Evolutionary conservation across 2,113 vertebrate species (phyloP).

Genomic region (Eleginops maclovinus): DNA sequence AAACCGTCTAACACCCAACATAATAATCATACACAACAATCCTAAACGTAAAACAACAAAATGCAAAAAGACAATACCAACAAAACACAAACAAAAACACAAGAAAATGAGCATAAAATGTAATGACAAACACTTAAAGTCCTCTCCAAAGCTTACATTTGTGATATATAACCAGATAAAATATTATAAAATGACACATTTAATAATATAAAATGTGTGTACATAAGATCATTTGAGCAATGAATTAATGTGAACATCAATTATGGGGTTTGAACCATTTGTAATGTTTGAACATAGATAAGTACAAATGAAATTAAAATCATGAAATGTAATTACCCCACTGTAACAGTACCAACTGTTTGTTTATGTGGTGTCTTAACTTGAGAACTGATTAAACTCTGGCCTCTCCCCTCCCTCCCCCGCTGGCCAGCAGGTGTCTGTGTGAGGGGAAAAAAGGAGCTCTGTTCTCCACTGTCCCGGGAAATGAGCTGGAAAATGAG

Average conservation of each 20-base stretch:
- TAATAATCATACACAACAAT: too few relatives aligned
- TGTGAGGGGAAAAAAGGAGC: slow-evolving; percentile 67
- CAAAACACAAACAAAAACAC: background rate
- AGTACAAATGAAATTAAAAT: background rate
- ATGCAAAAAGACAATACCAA: background rate
- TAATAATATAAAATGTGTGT: background rate
- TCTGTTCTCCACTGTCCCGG: slow-evolving; percentile 79
- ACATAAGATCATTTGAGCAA: background rate
- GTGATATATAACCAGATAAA: background rate
- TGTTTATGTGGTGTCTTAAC: slow-evolving; percentile 45
- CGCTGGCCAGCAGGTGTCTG: slow-evolving; percentile 81
- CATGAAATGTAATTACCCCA: background rate
- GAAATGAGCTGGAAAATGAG: slow-evolving; percentile 88
- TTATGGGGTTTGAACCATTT: too few relatives aligned
- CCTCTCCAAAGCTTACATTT: background rate
- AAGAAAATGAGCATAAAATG: background rate
- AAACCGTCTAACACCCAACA: too few relatives aligned
- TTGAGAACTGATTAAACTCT: slow-evolving; percentile 71
- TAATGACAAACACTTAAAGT: background rate
- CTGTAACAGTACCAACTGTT: background rate
- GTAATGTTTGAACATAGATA: too few relatives aligned
- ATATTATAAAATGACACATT: background rate
- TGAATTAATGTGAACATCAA: too few relatives aligned
- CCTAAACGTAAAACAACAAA: background rate
- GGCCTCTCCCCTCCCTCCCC: slow-evolving; percentile 20